phyloP scores from a whole-genome alignment of 2,888 invertebrate species.

The Lamellibrachia satsuma region DNA sequence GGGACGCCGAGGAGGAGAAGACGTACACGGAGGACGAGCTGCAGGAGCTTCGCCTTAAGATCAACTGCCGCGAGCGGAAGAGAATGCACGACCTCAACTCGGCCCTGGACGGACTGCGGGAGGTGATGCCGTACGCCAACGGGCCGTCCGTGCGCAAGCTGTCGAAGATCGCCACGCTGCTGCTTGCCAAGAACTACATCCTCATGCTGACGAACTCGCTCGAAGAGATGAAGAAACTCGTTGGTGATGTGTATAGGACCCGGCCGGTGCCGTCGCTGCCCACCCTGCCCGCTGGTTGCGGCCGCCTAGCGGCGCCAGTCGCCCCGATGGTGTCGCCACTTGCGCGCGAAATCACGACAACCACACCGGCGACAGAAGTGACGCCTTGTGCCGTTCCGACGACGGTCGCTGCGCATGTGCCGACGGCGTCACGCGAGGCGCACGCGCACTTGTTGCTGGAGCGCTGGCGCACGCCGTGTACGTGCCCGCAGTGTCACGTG shows the following conservation, averaged over 20 bases:
- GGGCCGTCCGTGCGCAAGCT: slow-evolving; percentile 64
- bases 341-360: neutral
- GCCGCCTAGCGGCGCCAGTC: neutral
- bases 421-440: neutral
- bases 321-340: slow-evolving; percentile 3
- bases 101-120: slow-evolving; percentile 64
- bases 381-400: neutral
- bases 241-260: slow-evolving; percentile 57
- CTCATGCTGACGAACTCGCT: slow-evolving; percentile 61
- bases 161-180: slow-evolving; percentile 63
- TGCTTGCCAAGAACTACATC: slow-evolving; percentile 64
- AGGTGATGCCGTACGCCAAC: slow-evolving; percentile 65
- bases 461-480: neutral
- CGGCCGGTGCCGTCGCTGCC: neutral
- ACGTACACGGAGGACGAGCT: slow-evolving; percentile 49
- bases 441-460: neutral
- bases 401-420: neutral
- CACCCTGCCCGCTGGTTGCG: neutral
- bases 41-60: slow-evolving; percentile 62
- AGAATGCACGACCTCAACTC: slow-evolving; percentile 69
- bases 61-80: slow-evolving; percentile 67
- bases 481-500: neutral
- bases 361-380: slow-evolving; percentile 1
- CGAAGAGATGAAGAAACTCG: slow-evolving; percentile 64
- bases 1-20: neutral